Conservation (phyloP, 2,797 vertebrate genomes). For the Basileuterus tristriatus region DNA sequence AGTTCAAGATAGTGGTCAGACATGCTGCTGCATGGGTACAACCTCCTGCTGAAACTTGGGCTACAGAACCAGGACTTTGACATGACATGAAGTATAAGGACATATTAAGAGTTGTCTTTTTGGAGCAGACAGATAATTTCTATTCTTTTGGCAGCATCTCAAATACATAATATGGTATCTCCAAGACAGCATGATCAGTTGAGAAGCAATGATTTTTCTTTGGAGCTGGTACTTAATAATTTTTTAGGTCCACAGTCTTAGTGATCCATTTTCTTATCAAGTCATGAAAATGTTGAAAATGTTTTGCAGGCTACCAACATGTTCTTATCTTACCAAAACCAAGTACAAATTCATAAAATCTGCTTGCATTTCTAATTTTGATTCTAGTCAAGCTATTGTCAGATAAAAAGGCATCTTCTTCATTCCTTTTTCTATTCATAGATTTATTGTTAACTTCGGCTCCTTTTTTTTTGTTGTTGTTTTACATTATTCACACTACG, state of each 20-base stretch:
- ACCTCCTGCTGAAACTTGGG: not conserved
- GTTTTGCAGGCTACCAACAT: not conserved
- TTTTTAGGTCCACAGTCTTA: not conserved
- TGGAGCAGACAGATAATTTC: not conserved
- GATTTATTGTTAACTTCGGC: not conserved
- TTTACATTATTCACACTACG: not conserved
- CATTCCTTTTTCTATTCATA: not conserved
- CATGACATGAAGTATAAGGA: not conserved
- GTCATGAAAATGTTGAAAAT: not conserved
- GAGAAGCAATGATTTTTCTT: not conserved
- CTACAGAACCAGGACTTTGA: not conserved
- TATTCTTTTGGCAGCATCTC: not conserved
- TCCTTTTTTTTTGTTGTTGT: not conserved
- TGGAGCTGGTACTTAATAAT: not conserved
- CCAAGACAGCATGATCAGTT: not conserved
- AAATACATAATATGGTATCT: not conserved
- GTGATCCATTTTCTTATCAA: not conserved
- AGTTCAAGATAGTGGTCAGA: not conserved
- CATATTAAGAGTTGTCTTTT: not conserved
- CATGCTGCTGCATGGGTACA: not conserved
- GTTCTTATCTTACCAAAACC: not conserved
- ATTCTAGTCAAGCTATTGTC: not conserved
- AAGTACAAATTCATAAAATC: not conserved
- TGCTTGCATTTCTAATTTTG: not conserved
- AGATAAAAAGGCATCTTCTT: not conserved